Evolutionary conservation across 2,113 vertebrate genomes (phyloP), one percentile per base, ranked within the genome.

Genomic region (Zootoca vivipara): DNA sequence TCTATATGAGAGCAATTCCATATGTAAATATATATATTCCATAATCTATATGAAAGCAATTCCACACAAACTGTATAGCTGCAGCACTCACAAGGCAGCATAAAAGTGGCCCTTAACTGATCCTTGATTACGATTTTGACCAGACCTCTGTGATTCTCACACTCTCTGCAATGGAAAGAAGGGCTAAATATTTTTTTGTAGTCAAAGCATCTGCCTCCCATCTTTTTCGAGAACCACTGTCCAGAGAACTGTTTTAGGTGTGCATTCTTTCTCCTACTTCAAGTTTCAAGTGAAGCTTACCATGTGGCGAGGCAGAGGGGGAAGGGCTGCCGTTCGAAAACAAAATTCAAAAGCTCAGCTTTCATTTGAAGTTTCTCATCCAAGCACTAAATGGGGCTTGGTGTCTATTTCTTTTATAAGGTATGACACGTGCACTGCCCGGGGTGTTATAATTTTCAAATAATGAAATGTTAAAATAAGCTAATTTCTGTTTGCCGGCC

Each of bases 381-480:
- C 26, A n/a, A 78, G 28, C 28, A 85, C 30, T 78, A 79, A 79
- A 75, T 28, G 42, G 62, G 64, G 69, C 42, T 77, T 62, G 40
- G 73, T 18, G 58, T 69, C 83, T 89, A 73, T 80, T 86, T 86
- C 56, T n/a, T 42, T 7, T 65, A 69, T 1, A 74, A 3, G 0
- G 0, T 13, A 84, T 82, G 62, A 73, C 62, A 38, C 40, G 64
- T 38, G 3, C 33, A 69, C 1, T 22, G 67, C 65, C 22, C 24
- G n/a, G 28, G 7, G 65, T 10, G 7, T 75, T 69, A 35, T 0
- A 78, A 35, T 83, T 86, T 86, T 64, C 80, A 90, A 78, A 78
- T 78, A 69, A 69, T 72, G 33, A 87, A 78, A 83, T 0, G 22
- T 62, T 83, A 78, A 72, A 87, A 72, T 83, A 62, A 83, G 65